phyloP scores from a whole-genome alignment of 2,888 invertebrate genomes.

The Deilephila elpenor region DNA sequence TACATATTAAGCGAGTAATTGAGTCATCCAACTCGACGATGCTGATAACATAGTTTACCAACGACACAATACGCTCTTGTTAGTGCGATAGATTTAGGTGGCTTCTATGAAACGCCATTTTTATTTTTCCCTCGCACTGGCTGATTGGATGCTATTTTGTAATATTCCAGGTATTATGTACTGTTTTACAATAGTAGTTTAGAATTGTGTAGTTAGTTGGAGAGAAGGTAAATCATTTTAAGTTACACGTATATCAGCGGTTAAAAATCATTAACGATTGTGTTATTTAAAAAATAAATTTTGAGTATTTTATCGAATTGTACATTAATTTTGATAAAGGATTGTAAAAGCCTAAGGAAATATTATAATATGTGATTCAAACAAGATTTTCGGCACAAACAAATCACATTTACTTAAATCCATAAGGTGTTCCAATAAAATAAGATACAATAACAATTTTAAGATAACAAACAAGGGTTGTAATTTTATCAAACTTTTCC shows the following conservation, averaged over 20 bases:
- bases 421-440: not conserved
- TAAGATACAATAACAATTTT: constrained; percentile 1
- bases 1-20: constrained; percentile 4
- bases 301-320: too few species aligned
- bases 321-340: too few species aligned
- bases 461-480: not conserved
- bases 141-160: not conserved
- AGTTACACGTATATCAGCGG: too few species aligned
- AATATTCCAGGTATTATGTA: not conserved
- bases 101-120: constrained; percentile 17
- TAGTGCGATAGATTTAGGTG: constrained; percentile 16
- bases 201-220: too few species aligned
- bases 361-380: too few species aligned
- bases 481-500: constrained; percentile 4
- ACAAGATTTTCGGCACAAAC: too few species aligned
- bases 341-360: too few species aligned
- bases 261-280: too few species aligned
- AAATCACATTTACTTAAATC: not conserved
- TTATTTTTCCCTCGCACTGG: not conserved
- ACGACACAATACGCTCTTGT: constrained; percentile 27
- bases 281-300: too few species aligned
- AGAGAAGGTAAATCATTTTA: too few species aligned
- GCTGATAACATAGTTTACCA: constrained; percentile 6
- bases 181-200: too few species aligned
- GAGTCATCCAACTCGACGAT: constrained; percentile 6